These are phyloP conservation scores for Panonychus citri DNA, from an alignment of 1,140 invertebrate genomes.

Conservation along the genomic window DNA sequence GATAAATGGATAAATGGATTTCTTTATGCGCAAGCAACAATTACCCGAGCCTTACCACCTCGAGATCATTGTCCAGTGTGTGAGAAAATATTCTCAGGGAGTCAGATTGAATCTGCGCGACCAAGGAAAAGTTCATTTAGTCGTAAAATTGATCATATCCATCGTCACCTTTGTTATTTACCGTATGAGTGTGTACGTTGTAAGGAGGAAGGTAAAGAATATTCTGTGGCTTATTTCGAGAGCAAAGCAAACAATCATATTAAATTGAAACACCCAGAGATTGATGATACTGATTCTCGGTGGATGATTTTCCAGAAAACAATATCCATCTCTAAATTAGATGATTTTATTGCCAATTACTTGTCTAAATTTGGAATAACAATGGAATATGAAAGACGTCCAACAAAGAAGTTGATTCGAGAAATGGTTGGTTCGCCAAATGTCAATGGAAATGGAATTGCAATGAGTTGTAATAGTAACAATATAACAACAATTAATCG, in stretches of 20 bases:
- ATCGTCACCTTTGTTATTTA: conserved; percentile 4
- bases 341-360: neutral
- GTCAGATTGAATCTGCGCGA: neutral
- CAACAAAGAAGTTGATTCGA: neutral
- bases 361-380: conserved; percentile 2
- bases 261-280: conserved; percentile 1
- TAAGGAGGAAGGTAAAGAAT: conserved; percentile 2
- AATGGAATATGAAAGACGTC: neutral
- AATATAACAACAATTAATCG: neutral
- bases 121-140: neutral
- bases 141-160: conserved; percentile 3
- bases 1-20: conserved; percentile 2
- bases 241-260: conserved; percentile 6
- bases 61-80: conserved; percentile 4
- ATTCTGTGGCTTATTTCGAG: conserved; percentile 2
- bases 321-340: conserved; percentile 2
- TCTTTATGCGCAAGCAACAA: conserved; percentile 1
- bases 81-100: neutral
- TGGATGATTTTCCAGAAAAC: conserved; percentile 4
- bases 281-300: conserved; percentile 1
- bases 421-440: neutral
- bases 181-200: conserved; percentile 2
- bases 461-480: no score
- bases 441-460: no score
- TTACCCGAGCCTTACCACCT: neutral